These are phyloP conservation scores for Ctenopoma kingsleyae DNA, from an alignment of 2,797 vertebrate species.

Conservation along the genomic window DNA sequence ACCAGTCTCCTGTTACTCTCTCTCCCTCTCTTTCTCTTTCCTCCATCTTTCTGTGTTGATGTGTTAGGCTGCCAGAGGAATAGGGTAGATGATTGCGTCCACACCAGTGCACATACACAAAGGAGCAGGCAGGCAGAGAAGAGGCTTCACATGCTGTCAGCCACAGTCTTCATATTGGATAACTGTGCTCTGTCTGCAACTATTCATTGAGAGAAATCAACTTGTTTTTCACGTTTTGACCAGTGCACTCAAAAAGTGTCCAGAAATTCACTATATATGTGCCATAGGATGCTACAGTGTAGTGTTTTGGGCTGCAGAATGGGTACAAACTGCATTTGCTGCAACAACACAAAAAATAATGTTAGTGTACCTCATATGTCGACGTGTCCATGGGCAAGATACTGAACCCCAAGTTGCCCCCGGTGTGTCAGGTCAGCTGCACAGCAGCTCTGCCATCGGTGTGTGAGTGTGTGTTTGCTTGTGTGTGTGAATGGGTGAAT, in stretches of 20 bases:
- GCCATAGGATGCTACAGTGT: not conserved
- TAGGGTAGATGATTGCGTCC: constrained; percentile 73
- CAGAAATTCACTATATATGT: not conserved
- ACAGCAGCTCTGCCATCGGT: too few relatives aligned
- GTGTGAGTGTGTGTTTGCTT: too few relatives aligned
- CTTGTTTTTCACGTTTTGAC: not conserved
- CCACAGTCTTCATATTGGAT: constrained; percentile 37
- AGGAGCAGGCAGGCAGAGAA: constrained; percentile 60
- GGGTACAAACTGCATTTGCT: not conserved
- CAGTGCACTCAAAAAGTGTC: not conserved
- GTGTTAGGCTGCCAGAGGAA: constrained; percentile 55
- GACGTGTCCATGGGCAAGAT: too few relatives aligned
- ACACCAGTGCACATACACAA: constrained; percentile 77
- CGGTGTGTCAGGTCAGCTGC: too few relatives aligned
- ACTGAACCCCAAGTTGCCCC: too few relatives aligned
- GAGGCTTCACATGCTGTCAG: constrained; percentile 53
- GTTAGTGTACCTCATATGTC: too few relatives aligned
- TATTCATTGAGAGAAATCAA: not conserved
- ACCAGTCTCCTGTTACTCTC: constrained; percentile 5
- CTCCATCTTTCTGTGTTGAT: constrained; percentile 41
- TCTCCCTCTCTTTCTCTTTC: not conserved
- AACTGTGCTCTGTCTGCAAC: constrained; percentile 22
- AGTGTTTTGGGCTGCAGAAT: not conserved
- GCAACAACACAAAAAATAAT: not conserved
- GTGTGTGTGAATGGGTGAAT: too few relatives aligned